Evolutionary conservation across 1,140 invertebrate genomes (phyloP).

Genomic region (Drosophila nasuta): DNA sequence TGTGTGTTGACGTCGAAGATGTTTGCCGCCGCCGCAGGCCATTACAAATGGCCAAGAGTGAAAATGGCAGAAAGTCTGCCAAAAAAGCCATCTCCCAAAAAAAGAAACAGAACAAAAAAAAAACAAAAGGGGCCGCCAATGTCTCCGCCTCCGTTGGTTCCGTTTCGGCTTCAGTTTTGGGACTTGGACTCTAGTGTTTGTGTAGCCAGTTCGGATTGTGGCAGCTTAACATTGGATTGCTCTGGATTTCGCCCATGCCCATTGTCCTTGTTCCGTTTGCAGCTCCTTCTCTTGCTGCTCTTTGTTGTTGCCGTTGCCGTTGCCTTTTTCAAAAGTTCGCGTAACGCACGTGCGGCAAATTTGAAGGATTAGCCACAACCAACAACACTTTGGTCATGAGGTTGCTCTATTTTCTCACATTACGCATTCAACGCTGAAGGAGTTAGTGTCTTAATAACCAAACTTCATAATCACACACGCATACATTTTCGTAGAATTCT

Average conservation of each 20-base stretch:
- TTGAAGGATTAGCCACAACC: conserved; percentile 56
- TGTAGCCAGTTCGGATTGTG: conserved; percentile 39
- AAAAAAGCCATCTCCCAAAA: not conserved
- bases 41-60: conserved; percentile 18
- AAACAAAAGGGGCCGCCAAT: not conserved
- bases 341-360: conserved; percentile 62
- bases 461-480: too few species aligned
- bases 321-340: conserved; percentile 7
- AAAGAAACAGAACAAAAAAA: not conserved
- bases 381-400: not conserved
- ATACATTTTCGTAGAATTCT: too few species aligned
- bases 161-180: not conserved
- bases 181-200: conserved; percentile 27
- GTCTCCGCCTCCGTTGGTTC: not conserved
- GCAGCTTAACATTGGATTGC: conserved; percentile 67
- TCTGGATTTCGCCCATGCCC: conserved; percentile 47
- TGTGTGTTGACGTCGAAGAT: conserved; percentile 25
- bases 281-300: not conserved
- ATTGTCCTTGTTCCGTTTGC: conserved; percentile 25
- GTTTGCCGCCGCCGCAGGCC: conserved; percentile 7
- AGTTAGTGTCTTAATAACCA: too few species aligned
- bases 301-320: not conserved
- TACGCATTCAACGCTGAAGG: not conserved
- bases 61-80: not conserved
- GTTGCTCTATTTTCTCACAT: not conserved